Conservation (phyloP, 2,888 invertebrate genomes). For the Apoda limacodes region DNA sequence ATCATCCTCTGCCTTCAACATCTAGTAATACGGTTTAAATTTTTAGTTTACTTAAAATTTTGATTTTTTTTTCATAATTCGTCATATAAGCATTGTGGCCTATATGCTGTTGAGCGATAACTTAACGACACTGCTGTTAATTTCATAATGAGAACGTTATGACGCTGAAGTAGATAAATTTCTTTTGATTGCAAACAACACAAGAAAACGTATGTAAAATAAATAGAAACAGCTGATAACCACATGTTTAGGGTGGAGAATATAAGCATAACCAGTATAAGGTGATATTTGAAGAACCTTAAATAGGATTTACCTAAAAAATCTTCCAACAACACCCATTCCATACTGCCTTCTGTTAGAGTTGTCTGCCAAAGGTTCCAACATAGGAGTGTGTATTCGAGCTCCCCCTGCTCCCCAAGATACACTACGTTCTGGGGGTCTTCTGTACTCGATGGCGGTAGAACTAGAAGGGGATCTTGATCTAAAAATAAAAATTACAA, state of each 20-base stretch:
- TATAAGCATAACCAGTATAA: too few species aligned
- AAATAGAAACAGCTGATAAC: not conserved
- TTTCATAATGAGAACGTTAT: too few species aligned
- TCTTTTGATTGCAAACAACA: too few species aligned
- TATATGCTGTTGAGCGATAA: too few species aligned
- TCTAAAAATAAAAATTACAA: conserved; percentile 56
- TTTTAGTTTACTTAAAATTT: too few species aligned
- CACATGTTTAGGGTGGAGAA: not conserved
- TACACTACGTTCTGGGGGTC: conserved; percentile 59
- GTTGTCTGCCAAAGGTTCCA: conserved; percentile 91
- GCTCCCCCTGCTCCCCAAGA: conserved; percentile 71
- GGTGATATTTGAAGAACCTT: too few species aligned
- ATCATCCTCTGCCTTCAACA: too few species aligned
- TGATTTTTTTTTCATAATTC: too few species aligned
- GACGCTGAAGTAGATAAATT: too few species aligned
- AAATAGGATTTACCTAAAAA: conserved; percentile 72
- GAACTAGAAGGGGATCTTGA: conserved; percentile 50
- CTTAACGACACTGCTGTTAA: too few species aligned
- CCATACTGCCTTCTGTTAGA: conserved; percentile 89
- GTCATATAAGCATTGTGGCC: too few species aligned
- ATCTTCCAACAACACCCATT: conserved; percentile 83
- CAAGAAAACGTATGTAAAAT: not conserved
- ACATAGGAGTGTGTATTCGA: conserved; percentile 80
- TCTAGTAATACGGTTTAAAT: too few species aligned
- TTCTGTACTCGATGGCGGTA: conserved; percentile 57